Conservation (phyloP, 2,113 vertebrate genomes). For the Astur gentilis region DNA sequence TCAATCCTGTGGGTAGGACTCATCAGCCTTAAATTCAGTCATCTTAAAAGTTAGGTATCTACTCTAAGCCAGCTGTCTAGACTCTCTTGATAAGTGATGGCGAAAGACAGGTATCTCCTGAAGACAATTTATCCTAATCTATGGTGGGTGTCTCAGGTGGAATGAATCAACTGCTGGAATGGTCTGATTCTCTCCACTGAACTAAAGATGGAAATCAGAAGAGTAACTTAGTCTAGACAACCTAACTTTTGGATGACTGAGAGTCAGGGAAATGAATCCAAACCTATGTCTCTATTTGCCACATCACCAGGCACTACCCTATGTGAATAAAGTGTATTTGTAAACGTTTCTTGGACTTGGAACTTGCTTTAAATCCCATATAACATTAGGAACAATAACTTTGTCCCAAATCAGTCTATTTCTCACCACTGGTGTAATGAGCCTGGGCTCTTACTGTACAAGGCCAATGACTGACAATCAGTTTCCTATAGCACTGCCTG, state of each 20-base stretch:
- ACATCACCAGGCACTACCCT: neutral
- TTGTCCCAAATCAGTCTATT: neutral
- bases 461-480: neutral
- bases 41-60: neutral
- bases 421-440: neutral
- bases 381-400: neutral
- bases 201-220: neutral
- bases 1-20: neutral
- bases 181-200: neutral
- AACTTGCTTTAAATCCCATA: neutral
- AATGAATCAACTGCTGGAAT: neutral
- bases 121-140: slow-evolving; percentile 8
- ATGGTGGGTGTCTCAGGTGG: neutral
- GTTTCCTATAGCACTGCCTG: neutral
- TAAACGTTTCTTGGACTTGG: neutral
- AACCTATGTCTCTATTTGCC: neutral
- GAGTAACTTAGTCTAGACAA: neutral
- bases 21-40: neutral
- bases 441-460: neutral
- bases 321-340: neutral
- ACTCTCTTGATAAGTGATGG: neutral
- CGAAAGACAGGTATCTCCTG: neutral
- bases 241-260: neutral
- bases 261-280: neutral
- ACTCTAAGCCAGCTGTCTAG: neutral